Base-by-base conservation (phyloP, 2,888 invertebrate species). In the Conomelus anceps region DNA sequence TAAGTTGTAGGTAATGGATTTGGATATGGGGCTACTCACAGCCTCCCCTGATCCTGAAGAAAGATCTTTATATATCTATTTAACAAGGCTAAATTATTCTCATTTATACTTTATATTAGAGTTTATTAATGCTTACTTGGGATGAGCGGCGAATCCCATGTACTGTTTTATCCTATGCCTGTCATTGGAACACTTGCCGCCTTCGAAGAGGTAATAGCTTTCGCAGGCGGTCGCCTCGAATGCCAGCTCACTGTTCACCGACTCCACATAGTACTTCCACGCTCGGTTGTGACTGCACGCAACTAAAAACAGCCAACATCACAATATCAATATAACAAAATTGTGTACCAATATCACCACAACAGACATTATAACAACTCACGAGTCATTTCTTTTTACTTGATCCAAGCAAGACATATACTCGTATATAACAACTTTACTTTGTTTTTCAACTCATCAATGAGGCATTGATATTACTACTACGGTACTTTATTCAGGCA, bases 241-340 rank as follows among this genome's bases (percentile, higher is more conserved):
- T 0, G 96, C 96, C 23, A 92, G 92, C 0, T 96, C 95, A 92
- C 96, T 95, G 85, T 92, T 92, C 86, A 97, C 93, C 0, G 97
- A 96, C 93, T 97, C 97, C 0, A 95, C 96, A 92, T 96, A 97
- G 91, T 96, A 95, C 90, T 95, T 94, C 97, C 97, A 97, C 0
- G 97, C 95, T 63, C 97, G 95, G 91, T 96, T 95, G 93, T 97
- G 97, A 91, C 97, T 97, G 94, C 97, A 97, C 13, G 96, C 96
- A n/a, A n/a, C n/a, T n/a, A n/a, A n/a, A n/a, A 92, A 96, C 97
- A 97, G 90, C 7, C 41, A 89, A 24, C n/a, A 90, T 89, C 88
- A 89, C 34, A 23, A 11, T 20, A 24, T 26, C n/a, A 23, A 87
- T 63, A 87, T 89, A 9, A 85, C n/a, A 89, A 88, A 63, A 87